Percentiles rank a stretch among this genome's conserved stretches.
phyloP scores from a whole-genome alignment of 2,888 invertebrate species.

The Liposcelis brunnea region DNA sequence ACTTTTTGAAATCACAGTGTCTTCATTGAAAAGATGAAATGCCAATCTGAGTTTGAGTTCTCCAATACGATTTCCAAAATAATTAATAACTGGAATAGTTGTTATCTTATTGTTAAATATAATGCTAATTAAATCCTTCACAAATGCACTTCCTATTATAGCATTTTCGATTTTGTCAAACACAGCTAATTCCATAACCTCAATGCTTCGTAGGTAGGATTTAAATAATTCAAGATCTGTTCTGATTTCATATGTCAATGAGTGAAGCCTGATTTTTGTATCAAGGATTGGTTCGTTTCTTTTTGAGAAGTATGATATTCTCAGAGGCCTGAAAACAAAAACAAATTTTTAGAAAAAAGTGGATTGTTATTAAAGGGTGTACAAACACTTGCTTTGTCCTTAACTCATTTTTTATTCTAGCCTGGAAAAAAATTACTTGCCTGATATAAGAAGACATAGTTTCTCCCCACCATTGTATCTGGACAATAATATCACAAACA shows the following conservation, averaged over 20 bases:
- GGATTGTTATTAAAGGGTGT: too few relatives aligned
- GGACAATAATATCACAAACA: conserved; percentile 22
- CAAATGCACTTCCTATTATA: conserved; percentile 21
- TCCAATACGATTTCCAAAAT: conserved; percentile 21
- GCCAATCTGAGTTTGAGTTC: conserved; percentile 23
- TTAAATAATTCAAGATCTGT: conserved; percentile 23
- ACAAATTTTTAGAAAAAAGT: not conserved
- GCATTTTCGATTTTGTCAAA: conserved; percentile 19
- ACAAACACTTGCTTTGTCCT: too few relatives aligned
- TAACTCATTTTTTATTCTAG: too few relatives aligned
- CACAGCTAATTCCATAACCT: conserved; percentile 22
- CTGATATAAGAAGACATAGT: conserved; percentile 23
- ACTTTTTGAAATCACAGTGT: conserved; percentile 8
- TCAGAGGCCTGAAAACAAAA: conserved; percentile 20
- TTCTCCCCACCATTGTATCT: conserved; percentile 27
- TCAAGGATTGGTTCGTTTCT: conserved; percentile 8
- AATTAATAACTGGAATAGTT: conserved; percentile 23
- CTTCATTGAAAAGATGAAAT: conserved; percentile 2
- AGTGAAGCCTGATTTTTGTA: conserved; percentile 17
- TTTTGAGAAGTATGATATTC: too few relatives aligned
- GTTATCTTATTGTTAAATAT: conserved; percentile 19
- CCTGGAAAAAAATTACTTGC: conserved; percentile 17
- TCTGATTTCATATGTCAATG: conserved; percentile 22
- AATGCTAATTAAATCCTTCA: conserved; percentile 21
- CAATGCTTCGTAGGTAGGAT: conserved; percentile 25